Evolutionary conservation across 2,888 invertebrate species (phyloP), one percentile per base, ranked within the genome.

Genomic region (Subacronicta megacephala): DNA sequence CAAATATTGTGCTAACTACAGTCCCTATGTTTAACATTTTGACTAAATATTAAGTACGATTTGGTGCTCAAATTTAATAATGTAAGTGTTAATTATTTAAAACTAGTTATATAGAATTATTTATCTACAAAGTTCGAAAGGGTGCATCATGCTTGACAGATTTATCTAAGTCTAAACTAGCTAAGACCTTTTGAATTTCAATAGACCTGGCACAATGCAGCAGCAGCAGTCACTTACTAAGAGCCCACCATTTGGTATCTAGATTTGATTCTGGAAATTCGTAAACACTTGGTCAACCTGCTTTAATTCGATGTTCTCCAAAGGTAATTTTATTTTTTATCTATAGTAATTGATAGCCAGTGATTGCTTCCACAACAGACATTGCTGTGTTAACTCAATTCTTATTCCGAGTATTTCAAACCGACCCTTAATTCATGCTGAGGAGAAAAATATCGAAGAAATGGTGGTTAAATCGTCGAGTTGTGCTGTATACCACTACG

Each of bases 21-120:
- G 61, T 80, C 65, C 77, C 81, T 84, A 87, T 75, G 68, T 81
- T 77, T 88, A 90, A 92, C 84, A 91, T 90, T 92, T 93, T 93
- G 89, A 90, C 92, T 93, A 93, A 93, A 90, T 89, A 92, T 92
- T 93, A 94, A 94, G 93, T 94, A 94, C 93, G 90, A 93, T 93
- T 94, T 93, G 93, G 93, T 94, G 93, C 93, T 94, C 93, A 90
- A 92, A 90, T 88, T 89, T 88, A 85, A 88, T 90, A 87, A 90
- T 89, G 89, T 91, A 90, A 88, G 91, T 92, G 92, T 91, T 90
- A 85, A 84, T 88, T 87, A 90, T 86, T 88, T 87, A 89, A 86
- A 85, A 87, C 87, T 90, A 90, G 82, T 82, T 85, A 85, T 78
- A 87, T 65, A 87, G 88, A 89, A 89, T 90, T 86, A 85, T 85